phyloP scores from a whole-genome alignment of 2,797 vertebrate genomes.

The Crypturellus tataupa region DNA sequence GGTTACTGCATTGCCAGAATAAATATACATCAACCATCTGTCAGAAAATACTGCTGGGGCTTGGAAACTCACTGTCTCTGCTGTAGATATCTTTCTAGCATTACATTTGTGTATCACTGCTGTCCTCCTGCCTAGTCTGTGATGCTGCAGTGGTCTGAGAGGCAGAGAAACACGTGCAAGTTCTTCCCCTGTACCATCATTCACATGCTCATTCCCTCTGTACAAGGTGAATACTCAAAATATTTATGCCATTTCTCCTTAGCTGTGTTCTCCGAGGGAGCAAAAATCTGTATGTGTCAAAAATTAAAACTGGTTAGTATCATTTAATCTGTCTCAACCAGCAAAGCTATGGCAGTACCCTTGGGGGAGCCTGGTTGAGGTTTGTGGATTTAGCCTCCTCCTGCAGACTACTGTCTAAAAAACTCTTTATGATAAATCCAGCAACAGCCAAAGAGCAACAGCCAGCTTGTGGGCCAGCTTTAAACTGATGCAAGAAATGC shows the following conservation, averaged over 20 bases:
- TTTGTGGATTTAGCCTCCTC: background rate
- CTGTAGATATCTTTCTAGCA: background rate
- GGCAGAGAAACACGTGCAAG: background rate
- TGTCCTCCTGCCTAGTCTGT: background rate
- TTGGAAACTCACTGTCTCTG: background rate
- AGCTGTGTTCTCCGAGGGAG: background rate
- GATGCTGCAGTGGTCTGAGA: background rate
- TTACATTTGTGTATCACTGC: background rate
- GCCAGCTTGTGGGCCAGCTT: background rate
- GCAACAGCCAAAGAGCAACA: background rate
- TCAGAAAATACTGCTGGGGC: background rate
- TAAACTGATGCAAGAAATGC: background rate
- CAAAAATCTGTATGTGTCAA: background rate
- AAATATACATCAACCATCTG: conserved; percentile 17
- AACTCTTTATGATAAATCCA: background rate
- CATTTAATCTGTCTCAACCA: background rate
- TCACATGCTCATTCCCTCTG: accelerated
- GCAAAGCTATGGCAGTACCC: background rate
- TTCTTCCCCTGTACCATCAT: background rate
- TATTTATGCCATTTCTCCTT: background rate
- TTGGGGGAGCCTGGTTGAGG: background rate
- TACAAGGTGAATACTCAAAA: background rate
- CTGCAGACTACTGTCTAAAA: background rate
- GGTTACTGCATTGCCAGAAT: background rate
- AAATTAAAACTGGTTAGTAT: background rate